Percentiles rank a stretch among this genome's conserved stretches.
Evolutionary conservation across 1,140 invertebrate species (phyloP).

Genomic region (Nautilus pompilius): DNA sequence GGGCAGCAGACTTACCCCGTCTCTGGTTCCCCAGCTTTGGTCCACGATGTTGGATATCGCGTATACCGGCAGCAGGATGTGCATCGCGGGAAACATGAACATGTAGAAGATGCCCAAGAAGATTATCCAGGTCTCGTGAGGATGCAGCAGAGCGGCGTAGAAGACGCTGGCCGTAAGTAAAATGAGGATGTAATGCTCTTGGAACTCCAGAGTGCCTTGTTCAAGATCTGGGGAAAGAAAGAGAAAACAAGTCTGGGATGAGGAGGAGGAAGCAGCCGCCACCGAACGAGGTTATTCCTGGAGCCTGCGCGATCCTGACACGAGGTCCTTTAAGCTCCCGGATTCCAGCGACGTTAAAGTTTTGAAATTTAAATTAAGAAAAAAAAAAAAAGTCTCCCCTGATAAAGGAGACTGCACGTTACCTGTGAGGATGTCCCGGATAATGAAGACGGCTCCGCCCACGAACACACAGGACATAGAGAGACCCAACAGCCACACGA

Average conservation of each 20-base stretch:
- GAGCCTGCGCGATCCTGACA: constrained; percentile 1
- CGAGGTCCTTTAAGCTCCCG: constrained; percentile 6
- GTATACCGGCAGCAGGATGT: constrained; percentile 37
- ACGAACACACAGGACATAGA: constrained; percentile 17
- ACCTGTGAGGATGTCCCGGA: constrained; percentile 18
- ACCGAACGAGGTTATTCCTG: background rate
- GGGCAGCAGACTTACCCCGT: constrained; percentile 22
- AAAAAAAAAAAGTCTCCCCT: background rate
- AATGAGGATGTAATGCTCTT: constrained; percentile 27
- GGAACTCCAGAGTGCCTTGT: constrained; percentile 8
- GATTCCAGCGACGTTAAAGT: background rate
- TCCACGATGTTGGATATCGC: constrained; percentile 38
- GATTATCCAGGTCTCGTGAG: constrained; percentile 22
- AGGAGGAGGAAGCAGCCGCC: background rate
- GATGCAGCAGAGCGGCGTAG: constrained; percentile 29
- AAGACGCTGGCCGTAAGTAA: constrained; percentile 23
- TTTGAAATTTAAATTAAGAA: constrained; percentile 5
- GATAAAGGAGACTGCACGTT: background rate
- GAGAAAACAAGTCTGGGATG: background rate
- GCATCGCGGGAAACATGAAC: constrained; percentile 34
- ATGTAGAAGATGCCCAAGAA: constrained; percentile 27
- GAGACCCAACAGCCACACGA: constrained; percentile 14
- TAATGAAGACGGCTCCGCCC: constrained; percentile 16
- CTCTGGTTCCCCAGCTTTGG: constrained; percentile 39
- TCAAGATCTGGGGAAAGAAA: constrained; percentile 20